Evolutionary conservation across 2,888 invertebrate genomes (phyloP).

Genomic region (Hesperia comma): DNA sequence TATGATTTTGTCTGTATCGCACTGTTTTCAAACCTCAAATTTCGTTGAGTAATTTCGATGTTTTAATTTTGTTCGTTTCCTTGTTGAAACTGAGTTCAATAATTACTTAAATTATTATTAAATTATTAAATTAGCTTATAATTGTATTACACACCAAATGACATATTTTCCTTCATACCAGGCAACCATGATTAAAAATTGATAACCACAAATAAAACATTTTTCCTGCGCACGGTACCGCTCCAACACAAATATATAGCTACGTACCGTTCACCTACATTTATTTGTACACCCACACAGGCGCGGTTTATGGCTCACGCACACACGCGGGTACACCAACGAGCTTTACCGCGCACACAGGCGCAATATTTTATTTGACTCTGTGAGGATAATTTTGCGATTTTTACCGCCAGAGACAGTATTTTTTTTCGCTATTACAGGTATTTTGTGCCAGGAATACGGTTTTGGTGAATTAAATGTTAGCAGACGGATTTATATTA

Average conservation of each 20-base stretch:
- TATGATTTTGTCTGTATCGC: no score
- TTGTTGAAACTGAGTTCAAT: no score
- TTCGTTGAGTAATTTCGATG: no score
- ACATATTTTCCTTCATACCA: not conserved
- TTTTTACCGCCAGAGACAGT: slow-evolving; percentile 51
- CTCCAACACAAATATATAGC: slow-evolving; percentile 59
- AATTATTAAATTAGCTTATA: no score
- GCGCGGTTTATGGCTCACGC: slow-evolving; percentile 68
- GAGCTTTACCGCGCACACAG: slow-evolving; percentile 51
- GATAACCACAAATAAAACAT: slow-evolving; percentile 1
- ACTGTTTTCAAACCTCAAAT: no score
- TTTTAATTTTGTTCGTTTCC: no score
- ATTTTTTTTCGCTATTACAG: slow-evolving; percentile 19
- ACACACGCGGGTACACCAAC: slow-evolving; percentile 46
- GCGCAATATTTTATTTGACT: slow-evolving; percentile 57
- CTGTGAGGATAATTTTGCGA: slow-evolving; percentile 65
- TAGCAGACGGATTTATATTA: not conserved
- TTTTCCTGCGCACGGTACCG: slow-evolving; percentile 48
- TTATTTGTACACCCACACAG: slow-evolving; percentile 78
- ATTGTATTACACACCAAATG: no score
- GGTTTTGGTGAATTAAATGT: slow-evolving; percentile 1
- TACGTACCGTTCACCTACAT: slow-evolving; percentile 79
- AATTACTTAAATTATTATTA: no score
- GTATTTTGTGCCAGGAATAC: slow-evolving; percentile 17
- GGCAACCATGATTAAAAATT: not conserved